Evolutionary conservation across 2,888 invertebrate genomes (phyloP), one percentile per base, ranked within the genome.

Genomic region (Aphidoletes aphidimyza): DNA sequence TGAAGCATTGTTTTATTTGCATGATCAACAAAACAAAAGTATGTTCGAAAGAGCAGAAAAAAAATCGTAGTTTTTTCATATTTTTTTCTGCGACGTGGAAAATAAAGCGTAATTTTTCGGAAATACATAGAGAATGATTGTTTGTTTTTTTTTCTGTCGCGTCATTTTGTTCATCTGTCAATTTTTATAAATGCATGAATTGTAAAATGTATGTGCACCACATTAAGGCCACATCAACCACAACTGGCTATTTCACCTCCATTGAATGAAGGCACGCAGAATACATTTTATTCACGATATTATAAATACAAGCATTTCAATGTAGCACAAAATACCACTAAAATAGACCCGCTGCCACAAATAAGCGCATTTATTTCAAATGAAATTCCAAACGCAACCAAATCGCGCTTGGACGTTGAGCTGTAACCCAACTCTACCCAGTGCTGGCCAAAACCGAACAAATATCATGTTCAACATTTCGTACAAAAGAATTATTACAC

Each of bases 1-100:
- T 30, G 69, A 69, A 69, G 30, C 69, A 54, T 69, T 69, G 69
- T 69, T 69, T 69, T n/a, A 69, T 11, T 69, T 69, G 54, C 26
- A 26, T 5, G 22, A 26, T 3, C 26, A 69, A 69, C 69, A 69
- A 30, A 69, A 69, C 30, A 34, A 69, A 6, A 69, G 34, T 17
- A 47, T 42, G 6, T 6, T 47, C 17, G 17, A 47, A 47, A 47
- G 19, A 47, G 2, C 17, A 47, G 17, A 17, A 19, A 47, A 47
- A 47, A 47, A 47, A 47, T 3, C 8, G 9, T 47, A 42, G 8
- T 42, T 42, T 42, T 42, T 6, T 42, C n/a, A n/a, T n/a, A n/a
- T n/a, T n/a, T n/a, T n/a, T n/a, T n/a, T n/a, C n/a, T n/a, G n/a
- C n/a, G n/a, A n/a, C n/a, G n/a, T n/a, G n/a, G n/a, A n/a, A n/a